Percentiles rank a stretch among this genome's conserved stretches.
These are phyloP conservation scores for Meteorus colon DNA, from an alignment of 2,888 invertebrate genomes.

Conservation along the genomic window DNA sequence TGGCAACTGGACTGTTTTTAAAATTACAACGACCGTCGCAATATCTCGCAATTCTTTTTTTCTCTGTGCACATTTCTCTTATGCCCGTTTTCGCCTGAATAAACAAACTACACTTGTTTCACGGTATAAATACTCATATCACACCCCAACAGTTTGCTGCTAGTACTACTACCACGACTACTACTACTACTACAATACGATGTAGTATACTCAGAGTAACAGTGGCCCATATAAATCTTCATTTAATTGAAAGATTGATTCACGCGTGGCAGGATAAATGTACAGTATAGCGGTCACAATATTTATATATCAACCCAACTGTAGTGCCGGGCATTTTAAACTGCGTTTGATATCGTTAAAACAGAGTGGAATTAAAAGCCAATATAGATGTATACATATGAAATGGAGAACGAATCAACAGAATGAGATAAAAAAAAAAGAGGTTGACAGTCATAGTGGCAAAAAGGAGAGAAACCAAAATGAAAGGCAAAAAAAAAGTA, in stretches of 20 bases:
- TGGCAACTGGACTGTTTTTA: slow-evolving; percentile 41
- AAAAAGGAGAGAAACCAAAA: slow-evolving; percentile 39
- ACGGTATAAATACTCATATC: slow-evolving; percentile 36
- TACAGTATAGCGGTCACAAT: slow-evolving; percentile 44
- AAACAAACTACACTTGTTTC: slow-evolving; percentile 42
- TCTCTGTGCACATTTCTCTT: slow-evolving; percentile 26
- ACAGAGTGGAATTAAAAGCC: slow-evolving; percentile 14
- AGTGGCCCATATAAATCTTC: slow-evolving; percentile 61
- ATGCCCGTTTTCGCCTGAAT: slow-evolving; percentile 38
- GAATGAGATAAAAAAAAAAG: slow-evolving; percentile 9
- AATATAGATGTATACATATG: not conserved
- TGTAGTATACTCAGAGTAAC: slow-evolving; percentile 49
- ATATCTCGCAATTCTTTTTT: slow-evolving; percentile 38
- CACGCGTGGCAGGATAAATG: slow-evolving; percentile 48
- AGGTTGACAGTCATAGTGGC: slow-evolving; percentile 9
- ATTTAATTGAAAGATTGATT: slow-evolving; percentile 69
- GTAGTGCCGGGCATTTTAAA: not conserved
- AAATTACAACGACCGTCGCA: slow-evolving; percentile 43
- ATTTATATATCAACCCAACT: not conserved
- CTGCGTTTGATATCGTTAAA: slow-evolving; percentile 10
- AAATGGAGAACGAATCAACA: slow-evolving; percentile 41
- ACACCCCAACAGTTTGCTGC: slow-evolving; percentile 23
- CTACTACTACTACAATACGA: slow-evolving; percentile 31
- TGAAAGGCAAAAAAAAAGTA: slow-evolving; percentile 50
- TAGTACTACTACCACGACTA: too few species aligned